Evolutionary conservation across 2,888 invertebrate genomes (phyloP), one percentile per base, ranked within the genome.

Genomic region (Hemistola chrysoprasaria): DNA sequence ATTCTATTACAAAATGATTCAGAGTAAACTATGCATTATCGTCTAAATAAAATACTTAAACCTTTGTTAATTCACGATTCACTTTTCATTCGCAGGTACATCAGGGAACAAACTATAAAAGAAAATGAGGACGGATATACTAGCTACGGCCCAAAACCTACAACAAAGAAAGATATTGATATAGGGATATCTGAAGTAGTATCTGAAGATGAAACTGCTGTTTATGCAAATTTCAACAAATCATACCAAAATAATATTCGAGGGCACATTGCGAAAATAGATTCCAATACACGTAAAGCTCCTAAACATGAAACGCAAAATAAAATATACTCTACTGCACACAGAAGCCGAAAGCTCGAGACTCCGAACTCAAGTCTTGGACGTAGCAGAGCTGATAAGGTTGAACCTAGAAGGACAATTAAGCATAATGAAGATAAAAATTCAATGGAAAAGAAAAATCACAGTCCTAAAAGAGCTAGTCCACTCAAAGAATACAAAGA

Each of bases 141-240:
- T 16, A 36, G 10, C 24, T 23, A 31, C 7, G 8, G 26, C 4
- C 7, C 28, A 34, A 49, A 47, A 43, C 27, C 36, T 11, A 10
- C 35, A 27, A 20, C 31, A 26, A 33, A 35, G 28, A 51, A 33
- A 43, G 27, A 34, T 20, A 59, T n/a, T n/a, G n/a, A n/a, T n/a
- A n/a, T n/a, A n/a, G n/a, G 48, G 39, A 37, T 16, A 16, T 16
- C 16, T 16, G 16, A 16, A 4, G 16, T 33, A 21, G 41, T 50
- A 34, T 50, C 52, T 5, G 62, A 63, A 30, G 64, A 62, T 11
- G 53, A 58, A 24, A 47, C 50, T 34, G 69, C 71, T 9, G 46
- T 69, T 27, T 78, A 78, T 40, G 63, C 57, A 3, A 77, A 78
- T 55, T 40, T 75, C 6, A 56, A 57, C 8, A 57, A 45, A 55